These are phyloP conservation scores for Falcunculus frontatus DNA, from an alignment of 2,113 vertebrate genomes.

Conservation along the genomic window DNA sequence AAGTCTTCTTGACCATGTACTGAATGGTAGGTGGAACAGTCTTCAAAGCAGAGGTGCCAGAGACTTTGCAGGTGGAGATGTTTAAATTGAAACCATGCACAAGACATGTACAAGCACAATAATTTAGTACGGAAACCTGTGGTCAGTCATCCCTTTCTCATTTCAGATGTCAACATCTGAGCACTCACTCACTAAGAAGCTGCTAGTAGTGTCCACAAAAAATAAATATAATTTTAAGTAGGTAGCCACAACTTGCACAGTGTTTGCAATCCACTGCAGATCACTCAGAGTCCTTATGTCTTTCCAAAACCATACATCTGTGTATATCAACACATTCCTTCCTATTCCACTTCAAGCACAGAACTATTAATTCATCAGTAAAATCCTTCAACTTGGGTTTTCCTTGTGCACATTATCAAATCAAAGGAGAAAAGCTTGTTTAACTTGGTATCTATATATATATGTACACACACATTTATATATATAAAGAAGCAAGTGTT, in stretches of 20 bases:
- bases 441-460: not conserved
- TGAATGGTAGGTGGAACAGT: not conserved
- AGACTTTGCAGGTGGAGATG: not conserved
- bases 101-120: not conserved
- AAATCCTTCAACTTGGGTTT: not conserved
- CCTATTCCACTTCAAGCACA: not conserved
- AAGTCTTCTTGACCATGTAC: not conserved
- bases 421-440: not conserved
- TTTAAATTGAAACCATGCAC: not conserved
- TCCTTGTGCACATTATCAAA: not conserved
- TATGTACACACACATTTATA: not conserved
- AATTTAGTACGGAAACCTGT: not conserved
- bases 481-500: not conserved
- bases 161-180: not conserved
- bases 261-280: not conserved
- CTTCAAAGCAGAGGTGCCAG: not conserved
- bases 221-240: not conserved
- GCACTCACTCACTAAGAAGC: not conserved
- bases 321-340: constrained; percentile 12
- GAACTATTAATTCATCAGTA: not conserved
- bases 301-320: not conserved
- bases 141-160: not conserved
- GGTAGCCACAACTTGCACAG: not conserved
- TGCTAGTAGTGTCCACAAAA: not conserved
- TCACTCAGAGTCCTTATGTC: not conserved